Evolutionary conservation across 2,888 invertebrate species (phyloP).

Genomic region (Nemotelus pantherinus): DNA sequence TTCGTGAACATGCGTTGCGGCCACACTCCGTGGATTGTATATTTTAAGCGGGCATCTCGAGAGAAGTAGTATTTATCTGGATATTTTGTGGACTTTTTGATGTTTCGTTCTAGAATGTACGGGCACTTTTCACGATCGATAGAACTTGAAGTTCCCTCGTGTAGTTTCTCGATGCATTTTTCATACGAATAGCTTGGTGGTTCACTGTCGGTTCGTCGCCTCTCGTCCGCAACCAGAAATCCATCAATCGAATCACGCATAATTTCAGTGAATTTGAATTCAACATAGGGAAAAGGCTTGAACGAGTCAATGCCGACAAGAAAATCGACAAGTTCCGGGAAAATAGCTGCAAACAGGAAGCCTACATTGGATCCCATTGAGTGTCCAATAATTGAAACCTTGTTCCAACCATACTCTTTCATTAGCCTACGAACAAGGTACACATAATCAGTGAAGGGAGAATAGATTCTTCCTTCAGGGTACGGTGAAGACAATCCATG

Average conservation of each 20-base stretch:
- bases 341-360: constrained; percentile 72
- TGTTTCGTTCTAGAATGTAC: constrained; percentile 69
- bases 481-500: constrained; percentile 77
- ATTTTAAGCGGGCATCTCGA: constrained; percentile 73
- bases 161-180: constrained; percentile 70
- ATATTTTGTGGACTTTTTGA: constrained; percentile 67
- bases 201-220: constrained; percentile 63
- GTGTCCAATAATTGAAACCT: constrained; percentile 74
- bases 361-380: constrained; percentile 74
- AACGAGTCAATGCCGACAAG: constrained; percentile 61
- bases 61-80: constrained; percentile 72
- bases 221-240: constrained; percentile 65
- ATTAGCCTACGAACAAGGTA: constrained; percentile 69
- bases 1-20: constrained; percentile 67
- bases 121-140: constrained; percentile 69
- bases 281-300: constrained; percentile 60
- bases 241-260: constrained; percentile 64
- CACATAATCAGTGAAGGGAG: constrained; percentile 62
- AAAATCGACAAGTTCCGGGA: constrained; percentile 64
- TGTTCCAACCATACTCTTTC: constrained; percentile 75
- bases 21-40: constrained; percentile 52
- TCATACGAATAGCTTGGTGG: constrained; percentile 73
- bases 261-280: constrained; percentile 58
- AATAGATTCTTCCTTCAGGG: constrained; percentile 69
- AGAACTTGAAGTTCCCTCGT: constrained; percentile 69